A percentile compares a stretch with the other conserved stretches of the same genome.
These are phyloP conservation scores for Morpho deidamia DNA, from an alignment of 2,888 invertebrate genomes.

Conservation along the genomic window DNA sequence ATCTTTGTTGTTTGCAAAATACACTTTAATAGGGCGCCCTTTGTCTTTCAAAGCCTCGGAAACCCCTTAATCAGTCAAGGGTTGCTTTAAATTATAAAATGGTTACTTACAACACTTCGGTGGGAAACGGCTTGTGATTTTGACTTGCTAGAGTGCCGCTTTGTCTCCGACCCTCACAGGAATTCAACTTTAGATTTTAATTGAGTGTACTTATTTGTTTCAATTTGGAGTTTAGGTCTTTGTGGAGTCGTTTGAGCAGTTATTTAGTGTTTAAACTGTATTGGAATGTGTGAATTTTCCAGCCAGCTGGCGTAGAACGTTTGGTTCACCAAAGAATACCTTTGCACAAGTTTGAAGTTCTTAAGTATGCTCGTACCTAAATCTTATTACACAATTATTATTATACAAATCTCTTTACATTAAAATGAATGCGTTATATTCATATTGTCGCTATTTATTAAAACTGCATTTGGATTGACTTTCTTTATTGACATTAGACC, in stretches of 20 bases:
- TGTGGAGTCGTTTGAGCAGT: neutral
- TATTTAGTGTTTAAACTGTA: neutral
- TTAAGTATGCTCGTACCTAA: too few relatives aligned
- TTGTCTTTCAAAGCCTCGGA: conserved; percentile 47
- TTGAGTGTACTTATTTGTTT: conserved; percentile 16
- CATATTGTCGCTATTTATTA: too few relatives aligned
- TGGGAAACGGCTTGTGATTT: conserved; percentile 22
- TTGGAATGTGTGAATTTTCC: conserved; percentile 8
- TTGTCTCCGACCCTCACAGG: conserved; percentile 9
- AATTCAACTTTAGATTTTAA: conserved; percentile 9
- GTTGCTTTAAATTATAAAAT: conserved; percentile 27
- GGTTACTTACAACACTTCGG: conserved; percentile 25
- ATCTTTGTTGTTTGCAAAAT: conserved; percentile 64
- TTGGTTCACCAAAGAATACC: too few relatives aligned
- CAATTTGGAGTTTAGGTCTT: conserved; percentile 8
- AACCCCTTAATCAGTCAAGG: conserved; percentile 50
- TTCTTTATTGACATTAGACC: too few relatives aligned
- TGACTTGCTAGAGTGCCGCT: conserved; percentile 28
- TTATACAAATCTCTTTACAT: too few relatives aligned
- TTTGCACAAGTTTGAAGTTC: too few relatives aligned
- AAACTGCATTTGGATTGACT: too few relatives aligned
- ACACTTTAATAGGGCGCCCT: conserved; percentile 54
- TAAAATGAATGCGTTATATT: too few relatives aligned
- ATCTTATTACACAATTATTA: too few relatives aligned
- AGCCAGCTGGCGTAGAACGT: neutral